Evolutionary conservation across 2,113 vertebrate genomes (phyloP).

Genomic region (Crypturellus undulatus): DNA sequence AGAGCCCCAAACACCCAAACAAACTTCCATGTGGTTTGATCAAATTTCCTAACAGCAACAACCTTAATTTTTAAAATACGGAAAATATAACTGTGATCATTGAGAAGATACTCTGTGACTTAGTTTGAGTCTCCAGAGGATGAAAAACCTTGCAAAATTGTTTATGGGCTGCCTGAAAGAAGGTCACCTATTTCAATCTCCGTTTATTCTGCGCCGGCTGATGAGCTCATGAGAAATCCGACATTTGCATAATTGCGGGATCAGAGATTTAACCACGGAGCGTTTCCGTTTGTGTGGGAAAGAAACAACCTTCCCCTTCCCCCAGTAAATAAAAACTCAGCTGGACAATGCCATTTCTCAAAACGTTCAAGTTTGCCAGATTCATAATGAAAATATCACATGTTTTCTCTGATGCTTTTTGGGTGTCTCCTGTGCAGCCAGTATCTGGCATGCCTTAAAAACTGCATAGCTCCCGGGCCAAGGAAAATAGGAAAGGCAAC

Average conservation of each 20-base stretch:
- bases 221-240: background rate
- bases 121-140: background rate
- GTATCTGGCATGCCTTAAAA: background rate
- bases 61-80: background rate
- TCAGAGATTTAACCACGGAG: background rate
- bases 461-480: background rate
- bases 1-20: background rate
- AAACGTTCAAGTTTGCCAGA: background rate
- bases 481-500: background rate
- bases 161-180: background rate
- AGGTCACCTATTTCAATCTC: background rate
- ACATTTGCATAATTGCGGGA: background rate
- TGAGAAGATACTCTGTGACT: background rate
- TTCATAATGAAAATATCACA: slow-evolving; percentile 1
- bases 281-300: background rate
- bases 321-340: background rate
- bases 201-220: background rate
- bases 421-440: background rate
- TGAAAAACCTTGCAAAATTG: background rate
- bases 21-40: background rate
- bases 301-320: background rate
- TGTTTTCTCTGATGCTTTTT: slow-evolving; percentile 11
- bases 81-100: background rate
- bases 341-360: background rate
- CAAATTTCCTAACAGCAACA: background rate